Conservation (phyloP, 1,140 invertebrate species). For the Kradibia gibbosae region DNA sequence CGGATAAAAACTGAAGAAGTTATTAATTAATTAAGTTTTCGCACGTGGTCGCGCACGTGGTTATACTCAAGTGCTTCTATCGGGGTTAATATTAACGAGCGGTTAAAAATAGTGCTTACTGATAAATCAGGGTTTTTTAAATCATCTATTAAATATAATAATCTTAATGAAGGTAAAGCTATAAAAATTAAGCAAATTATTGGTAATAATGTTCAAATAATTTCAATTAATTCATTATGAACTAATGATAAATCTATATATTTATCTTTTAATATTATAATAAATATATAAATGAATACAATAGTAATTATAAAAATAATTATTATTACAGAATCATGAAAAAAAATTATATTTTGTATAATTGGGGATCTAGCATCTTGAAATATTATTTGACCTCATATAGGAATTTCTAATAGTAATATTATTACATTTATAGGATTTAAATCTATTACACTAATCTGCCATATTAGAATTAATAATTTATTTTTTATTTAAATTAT, state of each 20-base stretch:
- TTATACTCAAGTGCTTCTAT: too few species aligned
- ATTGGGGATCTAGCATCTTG: slow-evolving; percentile 54
- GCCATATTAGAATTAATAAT: slow-evolving; percentile 56
- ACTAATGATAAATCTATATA: neutral
- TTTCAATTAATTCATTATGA: neutral
- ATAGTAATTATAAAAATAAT: neutral
- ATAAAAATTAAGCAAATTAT: too few species aligned
- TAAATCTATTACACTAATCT: slow-evolving; percentile 71
- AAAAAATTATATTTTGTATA: neutral
- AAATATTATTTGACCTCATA: slow-evolving; percentile 72
- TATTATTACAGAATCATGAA: neutral
- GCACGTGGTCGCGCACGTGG: too few species aligned
- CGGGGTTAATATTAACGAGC: too few species aligned
- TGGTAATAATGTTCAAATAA: neutral
- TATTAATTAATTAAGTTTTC: too few species aligned
- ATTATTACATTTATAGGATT: slow-evolving; percentile 75
- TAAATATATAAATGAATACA: neutral
- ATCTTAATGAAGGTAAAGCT: too few species aligned
- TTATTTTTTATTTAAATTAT: neutral
- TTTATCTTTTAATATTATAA: neutral
- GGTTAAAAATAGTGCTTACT: too few species aligned
- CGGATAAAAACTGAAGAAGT: too few species aligned
- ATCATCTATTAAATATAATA: too few species aligned
- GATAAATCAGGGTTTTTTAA: too few species aligned
- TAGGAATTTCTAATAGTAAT: slow-evolving; percentile 70